phyloP scores from a whole-genome alignment of 2,888 invertebrate species.

The Plagiodera versicolora region DNA sequence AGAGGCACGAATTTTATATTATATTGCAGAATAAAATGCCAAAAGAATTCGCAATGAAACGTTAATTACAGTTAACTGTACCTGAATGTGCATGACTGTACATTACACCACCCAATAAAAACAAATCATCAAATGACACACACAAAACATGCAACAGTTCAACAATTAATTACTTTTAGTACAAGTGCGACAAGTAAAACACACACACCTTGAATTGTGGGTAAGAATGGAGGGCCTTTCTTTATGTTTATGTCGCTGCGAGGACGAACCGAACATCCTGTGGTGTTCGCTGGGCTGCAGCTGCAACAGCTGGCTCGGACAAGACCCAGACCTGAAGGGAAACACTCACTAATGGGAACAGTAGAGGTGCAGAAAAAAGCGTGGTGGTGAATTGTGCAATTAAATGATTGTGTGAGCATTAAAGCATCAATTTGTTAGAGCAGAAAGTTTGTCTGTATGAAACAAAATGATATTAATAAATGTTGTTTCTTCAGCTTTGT shows the following conservation, averaged over 20 bases:
- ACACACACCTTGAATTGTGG: constrained; percentile 42
- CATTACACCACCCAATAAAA: no score
- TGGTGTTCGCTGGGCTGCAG: constrained; percentile 63
- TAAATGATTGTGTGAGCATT: background rate
- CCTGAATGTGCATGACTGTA: no score
- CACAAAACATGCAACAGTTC: background rate
- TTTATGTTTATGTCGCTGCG: constrained; percentile 67
- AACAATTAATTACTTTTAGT: background rate
- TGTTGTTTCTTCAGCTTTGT: no score
- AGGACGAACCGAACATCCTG: constrained; percentile 55
- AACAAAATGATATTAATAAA: no score
- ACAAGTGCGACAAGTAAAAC: constrained; percentile 1
- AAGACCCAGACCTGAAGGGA: constrained; percentile 80
- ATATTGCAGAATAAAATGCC: no score
- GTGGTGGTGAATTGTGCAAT: background rate
- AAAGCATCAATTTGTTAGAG: background rate
- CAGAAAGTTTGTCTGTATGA: no score
- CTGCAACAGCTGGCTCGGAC: constrained; percentile 86
- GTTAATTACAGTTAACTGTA: no score
- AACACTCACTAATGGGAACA: constrained; percentile 40
- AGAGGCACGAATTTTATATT: no score
- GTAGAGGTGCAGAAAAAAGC: constrained; percentile 34
- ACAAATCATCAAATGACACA: no score
- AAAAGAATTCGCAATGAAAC: no score
- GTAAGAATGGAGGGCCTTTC: constrained; percentile 60